Percentiles rank a stretch among this genome's conserved stretches.
Conservation (phyloP, 2,888 invertebrate species). For the Aelia acuminata region DNA sequence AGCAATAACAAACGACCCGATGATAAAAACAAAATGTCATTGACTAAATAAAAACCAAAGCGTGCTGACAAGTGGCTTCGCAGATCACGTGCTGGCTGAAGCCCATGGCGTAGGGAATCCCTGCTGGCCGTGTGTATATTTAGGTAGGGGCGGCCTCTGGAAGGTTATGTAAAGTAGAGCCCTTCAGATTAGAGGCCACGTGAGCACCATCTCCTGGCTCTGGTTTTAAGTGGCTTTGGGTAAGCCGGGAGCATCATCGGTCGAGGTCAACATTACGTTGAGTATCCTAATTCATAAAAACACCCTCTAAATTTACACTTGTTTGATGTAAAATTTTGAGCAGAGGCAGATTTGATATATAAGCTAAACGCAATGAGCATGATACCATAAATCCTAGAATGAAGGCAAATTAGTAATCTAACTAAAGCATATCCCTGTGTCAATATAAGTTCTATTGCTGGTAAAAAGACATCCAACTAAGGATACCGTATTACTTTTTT, state of each 20-base stretch:
- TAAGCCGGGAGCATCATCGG: background rate
- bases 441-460: too few relatives aligned
- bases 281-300: background rate
- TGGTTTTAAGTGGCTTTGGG: conserved; percentile 9
- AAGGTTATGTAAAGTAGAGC: conserved; percentile 13
- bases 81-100: conserved; percentile 13
- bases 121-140: background rate
- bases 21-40: conserved; percentile 23
- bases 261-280: too few relatives aligned
- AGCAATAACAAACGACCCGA: too few relatives aligned
- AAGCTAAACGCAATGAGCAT: too few relatives aligned
- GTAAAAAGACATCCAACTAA: too few relatives aligned
- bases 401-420: too few relatives aligned
- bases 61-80: background rate
- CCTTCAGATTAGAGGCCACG: conserved; percentile 28
- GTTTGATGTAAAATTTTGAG: too few relatives aligned
- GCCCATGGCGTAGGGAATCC: conserved; percentile 14
- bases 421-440: too few relatives aligned
- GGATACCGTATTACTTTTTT: too few relatives aligned
- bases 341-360: too few relatives aligned
- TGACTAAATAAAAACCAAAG: background rate
- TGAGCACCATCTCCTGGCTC: background rate
- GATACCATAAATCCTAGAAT: too few relatives aligned
- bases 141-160: background rate
- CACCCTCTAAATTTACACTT: too few relatives aligned